Base-by-base conservation (phyloP, 2,113 vertebrate genomes). In the Coptodon bakossiorum region DNA sequence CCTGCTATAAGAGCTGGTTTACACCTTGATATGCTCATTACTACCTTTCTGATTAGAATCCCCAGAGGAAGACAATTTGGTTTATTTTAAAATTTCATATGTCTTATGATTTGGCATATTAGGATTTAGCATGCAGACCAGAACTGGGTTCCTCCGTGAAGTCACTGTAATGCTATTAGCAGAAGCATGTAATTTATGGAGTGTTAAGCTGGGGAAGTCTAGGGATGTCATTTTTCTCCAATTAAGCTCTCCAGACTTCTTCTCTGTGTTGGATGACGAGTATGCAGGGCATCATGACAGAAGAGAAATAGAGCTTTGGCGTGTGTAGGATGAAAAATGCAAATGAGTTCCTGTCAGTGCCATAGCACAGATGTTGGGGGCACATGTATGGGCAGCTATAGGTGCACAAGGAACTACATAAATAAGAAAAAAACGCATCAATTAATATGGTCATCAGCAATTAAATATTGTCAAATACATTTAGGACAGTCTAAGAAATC, bases 151-250 rank as follows among this genome's bases (percentile, higher is more conserved):
- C 56, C 73, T 71, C 59, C 1, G 2, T 81, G 90, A 56, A 81
- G 29, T 87, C 83, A 90, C 40, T 90, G 59, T 94, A 94, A 94
- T 89, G 84, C 87, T 92, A 88, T 93, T 94, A 91, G 88, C 45
- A 88, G 66, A 85, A 52, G 93, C 83, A 89, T 90, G 86, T 90
- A 53, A 94, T 92, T 91, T 93, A 88, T 91, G 86, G 88, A 84
- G 85, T 78, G 61, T 90, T 94, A 93, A 93, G 89, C 87, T 57
- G 83, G 81, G 82, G 88, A 89, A 87, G 83, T 94, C 85, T 85
- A 80, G 81, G 82, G 86, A 86, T 92, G 90, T 91, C 92, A 89
- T 38, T 91, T 91, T 90, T 83, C 83, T 93, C 53, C 78, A 68
- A 88, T 93, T 95, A 93, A 92, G 88, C 93, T 81, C 50, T 19